Evolutionary conservation across 2,888 invertebrate genomes (phyloP), one percentile per base, ranked within the genome.

Genomic region (Cerceris ruficornis): DNA sequence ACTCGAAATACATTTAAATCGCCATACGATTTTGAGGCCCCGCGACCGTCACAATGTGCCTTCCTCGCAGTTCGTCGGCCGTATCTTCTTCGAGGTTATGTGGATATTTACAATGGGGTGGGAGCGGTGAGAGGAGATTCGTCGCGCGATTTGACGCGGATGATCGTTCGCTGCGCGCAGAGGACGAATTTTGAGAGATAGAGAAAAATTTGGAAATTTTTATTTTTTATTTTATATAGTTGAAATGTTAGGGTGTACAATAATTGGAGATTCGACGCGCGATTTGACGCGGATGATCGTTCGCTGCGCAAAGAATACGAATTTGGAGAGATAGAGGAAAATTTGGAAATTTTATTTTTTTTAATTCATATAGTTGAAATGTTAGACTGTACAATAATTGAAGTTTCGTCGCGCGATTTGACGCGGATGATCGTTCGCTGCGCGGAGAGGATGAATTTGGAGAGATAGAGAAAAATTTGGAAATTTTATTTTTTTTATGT

Each of bases 1-100:
- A 89, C 87, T 90, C 85, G 86, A 88, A 87, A 89, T 87, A 88
- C 85, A 89, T 89, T 90, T 90, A 90, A 90, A 90, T 87, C 80
- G 84, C 87, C 84, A 89, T 90, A 85, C 88, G 88, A 90, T 88
- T 89, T 75, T 82, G 86, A 74, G 82, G 82, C 83, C 76, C 72
- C 82, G 68, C 79, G 58, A 75, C 75, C 15, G 69, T 7, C 41
- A 28, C 14, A 28, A 62, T 68, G 13, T 43, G 11, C 46, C 13
- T 6, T 39, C n/a, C 54, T 50, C 39, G 15, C 41, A 65, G 59
- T 15, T 59, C 46, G 4, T 7, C 17, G 7, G 0, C n/a, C 50
- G 50, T n/a, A 11, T 6, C 50, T 7, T 11, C 9, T 46, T 8
- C 46, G 11, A 46, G 9, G 46, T 6, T 8, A 6, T 46, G 46